A percentile compares a stretch with the other conserved stretches of the same genome.
Conservation (phyloP, 92 coral and sea anemone species). For the Galaxea fascicularis region DNA sequence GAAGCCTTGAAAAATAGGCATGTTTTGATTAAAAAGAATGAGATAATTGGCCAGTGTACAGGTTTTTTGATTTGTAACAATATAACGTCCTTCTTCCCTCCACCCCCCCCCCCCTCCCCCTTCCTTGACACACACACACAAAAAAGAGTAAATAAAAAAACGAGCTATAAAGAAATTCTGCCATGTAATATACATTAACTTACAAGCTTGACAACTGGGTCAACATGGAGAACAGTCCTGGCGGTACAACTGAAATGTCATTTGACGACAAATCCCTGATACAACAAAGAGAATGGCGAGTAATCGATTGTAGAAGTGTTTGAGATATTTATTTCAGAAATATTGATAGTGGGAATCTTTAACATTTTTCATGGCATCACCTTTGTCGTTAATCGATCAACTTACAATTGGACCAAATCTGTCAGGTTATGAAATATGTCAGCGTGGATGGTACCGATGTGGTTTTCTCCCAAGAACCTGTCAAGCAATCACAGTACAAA, state of each 20-base stretch:
- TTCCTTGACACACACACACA: too few species aligned
- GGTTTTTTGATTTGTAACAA: too few species aligned
- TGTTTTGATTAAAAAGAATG: too few species aligned
- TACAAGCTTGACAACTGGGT: slow-evolving; percentile 12
- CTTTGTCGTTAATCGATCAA: background rate
- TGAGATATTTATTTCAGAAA: too few species aligned
- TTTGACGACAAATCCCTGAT: slow-evolving; percentile 22
- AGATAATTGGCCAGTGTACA: too few species aligned
- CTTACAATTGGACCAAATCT: slow-evolving; percentile 21
- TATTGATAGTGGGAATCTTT: too few species aligned
- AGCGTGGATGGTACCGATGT: background rate
- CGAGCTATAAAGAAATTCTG: too few species aligned
- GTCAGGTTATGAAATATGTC: background rate
- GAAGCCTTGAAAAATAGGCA: too few species aligned
- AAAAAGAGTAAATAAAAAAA: too few species aligned
- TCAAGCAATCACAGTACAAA: background rate
- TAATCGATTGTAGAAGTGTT: background rate
- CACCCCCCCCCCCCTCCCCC: too few species aligned
- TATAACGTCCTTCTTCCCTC: too few species aligned
- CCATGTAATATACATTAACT: background rate
- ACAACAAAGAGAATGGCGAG: background rate
- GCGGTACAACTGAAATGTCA: background rate
- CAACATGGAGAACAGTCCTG: background rate
- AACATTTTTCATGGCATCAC: too few species aligned
- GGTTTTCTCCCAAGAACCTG: slow-evolving; percentile 14